These are phyloP conservation scores for Drosophila setosimentum DNA, from an alignment of 2,888 invertebrate species.

Conservation along the genomic window DNA sequence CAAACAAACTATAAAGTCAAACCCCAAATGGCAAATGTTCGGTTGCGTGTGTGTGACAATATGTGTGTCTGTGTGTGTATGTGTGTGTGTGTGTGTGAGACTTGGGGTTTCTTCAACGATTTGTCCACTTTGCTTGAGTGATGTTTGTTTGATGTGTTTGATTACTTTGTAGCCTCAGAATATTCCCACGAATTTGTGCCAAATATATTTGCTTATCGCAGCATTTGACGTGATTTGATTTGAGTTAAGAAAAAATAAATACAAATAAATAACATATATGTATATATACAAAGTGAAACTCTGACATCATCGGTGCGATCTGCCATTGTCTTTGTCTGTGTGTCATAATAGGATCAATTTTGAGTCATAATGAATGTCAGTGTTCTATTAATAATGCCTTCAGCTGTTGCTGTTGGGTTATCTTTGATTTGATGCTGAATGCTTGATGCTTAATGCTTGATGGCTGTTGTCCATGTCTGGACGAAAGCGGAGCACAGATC, in stretches of 20 bases:
- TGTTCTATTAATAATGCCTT: slow-evolving; percentile 72
- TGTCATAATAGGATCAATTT: slow-evolving; percentile 76
- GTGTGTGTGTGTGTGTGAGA: slow-evolving; percentile 1
- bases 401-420: slow-evolving; percentile 57
- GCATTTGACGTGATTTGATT: slow-evolving; percentile 74
- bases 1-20: slow-evolving; percentile 65
- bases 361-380: slow-evolving; percentile 66
- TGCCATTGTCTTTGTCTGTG: slow-evolving; percentile 10
- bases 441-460: slow-evolving; percentile 25
- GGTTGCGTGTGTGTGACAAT: neutral
- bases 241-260: slow-evolving; percentile 36
- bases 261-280: slow-evolving; percentile 8
- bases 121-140: slow-evolving; percentile 75
- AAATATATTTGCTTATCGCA: slow-evolving; percentile 70
- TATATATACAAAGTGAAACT: slow-evolving; percentile 47
- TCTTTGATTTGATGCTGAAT: slow-evolving; percentile 60
- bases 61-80: neutral
- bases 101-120: slow-evolving; percentile 47
- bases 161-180: slow-evolving; percentile 69
- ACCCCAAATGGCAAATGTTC: slow-evolving; percentile 36
- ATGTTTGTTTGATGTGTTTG: slow-evolving; percentile 78
- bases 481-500: slow-evolving; percentile 6
- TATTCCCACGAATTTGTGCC: slow-evolving; percentile 68
- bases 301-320: slow-evolving; percentile 76
- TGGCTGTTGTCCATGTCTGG: slow-evolving; percentile 32